Conservation (phyloP, 2,888 invertebrate species). For the Leptopterna dolabrata region DNA sequence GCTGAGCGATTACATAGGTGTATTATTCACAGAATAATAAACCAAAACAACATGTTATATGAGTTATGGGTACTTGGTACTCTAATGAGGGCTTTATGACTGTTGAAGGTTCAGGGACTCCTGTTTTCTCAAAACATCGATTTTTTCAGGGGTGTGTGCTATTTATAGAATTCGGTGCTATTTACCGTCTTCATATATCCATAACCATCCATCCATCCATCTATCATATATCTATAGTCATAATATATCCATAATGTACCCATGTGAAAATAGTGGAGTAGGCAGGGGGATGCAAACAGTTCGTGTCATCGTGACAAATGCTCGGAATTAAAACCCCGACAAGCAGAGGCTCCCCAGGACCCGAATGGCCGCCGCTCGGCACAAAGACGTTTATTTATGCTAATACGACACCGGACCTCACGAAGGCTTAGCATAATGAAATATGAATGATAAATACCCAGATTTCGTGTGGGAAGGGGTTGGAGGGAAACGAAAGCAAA, state of each 20-base stretch:
- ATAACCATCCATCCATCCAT: too few species aligned
- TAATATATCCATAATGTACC: neutral
- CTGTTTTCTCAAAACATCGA: too few species aligned
- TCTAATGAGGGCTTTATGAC: too few species aligned
- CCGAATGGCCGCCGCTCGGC: constrained; percentile 35
- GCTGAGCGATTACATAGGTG: too few species aligned
- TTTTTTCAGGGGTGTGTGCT: too few species aligned
- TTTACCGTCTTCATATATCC: too few species aligned
- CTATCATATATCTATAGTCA: too few species aligned
- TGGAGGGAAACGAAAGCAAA: constrained; percentile 35
- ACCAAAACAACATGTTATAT: too few species aligned
- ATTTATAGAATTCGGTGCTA: too few species aligned
- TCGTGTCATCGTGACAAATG: constrained; percentile 51
- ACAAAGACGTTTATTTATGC: constrained; percentile 56
- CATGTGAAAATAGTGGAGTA: neutral
- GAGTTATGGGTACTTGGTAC: too few species aligned
- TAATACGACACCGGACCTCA: constrained; percentile 54
- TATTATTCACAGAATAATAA: too few species aligned
- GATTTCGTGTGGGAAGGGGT: constrained; percentile 26
- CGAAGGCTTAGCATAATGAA: constrained; percentile 55
- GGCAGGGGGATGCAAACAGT: neutral
- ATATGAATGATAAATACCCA: constrained; percentile 54
- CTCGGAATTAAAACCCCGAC: constrained; percentile 30
- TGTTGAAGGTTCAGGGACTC: too few species aligned
- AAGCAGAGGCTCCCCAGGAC: constrained; percentile 8